These are phyloP conservation scores for Aplochiton taeniatus DNA, from an alignment of 2,797 vertebrate genomes.

Conservation along the genomic window DNA sequence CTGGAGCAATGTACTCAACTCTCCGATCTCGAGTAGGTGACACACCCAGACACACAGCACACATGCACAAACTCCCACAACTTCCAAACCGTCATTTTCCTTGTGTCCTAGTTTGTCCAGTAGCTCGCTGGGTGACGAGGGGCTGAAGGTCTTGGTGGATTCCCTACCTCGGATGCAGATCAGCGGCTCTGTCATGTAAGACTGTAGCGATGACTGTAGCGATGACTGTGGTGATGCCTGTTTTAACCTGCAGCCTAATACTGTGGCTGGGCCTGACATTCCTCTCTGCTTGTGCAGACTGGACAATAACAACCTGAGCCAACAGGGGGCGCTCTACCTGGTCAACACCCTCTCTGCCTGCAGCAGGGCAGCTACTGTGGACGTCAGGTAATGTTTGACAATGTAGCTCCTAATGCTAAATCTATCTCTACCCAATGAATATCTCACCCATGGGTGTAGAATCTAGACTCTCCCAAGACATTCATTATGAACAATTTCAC, in stretches of 20 bases:
- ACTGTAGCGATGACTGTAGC: too few relatives aligned
- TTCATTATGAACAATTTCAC: neutral
- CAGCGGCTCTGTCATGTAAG: slow-evolving; percentile 80
- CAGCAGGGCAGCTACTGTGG: slow-evolving; percentile 59
- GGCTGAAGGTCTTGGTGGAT: slow-evolving; percentile 70
- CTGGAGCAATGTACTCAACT: slow-evolving; percentile 70
- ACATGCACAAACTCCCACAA: neutral
- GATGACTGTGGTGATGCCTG: too few relatives aligned
- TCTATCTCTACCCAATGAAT: too few relatives aligned
- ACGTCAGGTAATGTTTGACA: slow-evolving; percentile 72
- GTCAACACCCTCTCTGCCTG: slow-evolving; percentile 63
- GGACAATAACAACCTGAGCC: slow-evolving; percentile 77
- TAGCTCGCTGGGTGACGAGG: slow-evolving; percentile 78
- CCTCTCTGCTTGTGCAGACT: slow-evolving; percentile 71
- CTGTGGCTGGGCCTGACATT: too few relatives aligned
- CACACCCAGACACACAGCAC: neutral
- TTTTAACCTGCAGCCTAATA: too few relatives aligned
- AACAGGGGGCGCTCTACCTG: slow-evolving; percentile 73
- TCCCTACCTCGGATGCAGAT: slow-evolving; percentile 67
- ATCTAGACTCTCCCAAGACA: too few relatives aligned
- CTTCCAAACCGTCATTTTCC: slow-evolving; percentile 9
- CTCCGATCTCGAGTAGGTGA: slow-evolving; percentile 79
- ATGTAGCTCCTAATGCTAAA: neutral
- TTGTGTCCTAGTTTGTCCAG: slow-evolving; percentile 77
- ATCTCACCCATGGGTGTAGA: too few relatives aligned